Evolutionary conservation across 2,113 vertebrate species (phyloP), one percentile per base, ranked within the genome.

Genomic region (Scomber japonicus): DNA sequence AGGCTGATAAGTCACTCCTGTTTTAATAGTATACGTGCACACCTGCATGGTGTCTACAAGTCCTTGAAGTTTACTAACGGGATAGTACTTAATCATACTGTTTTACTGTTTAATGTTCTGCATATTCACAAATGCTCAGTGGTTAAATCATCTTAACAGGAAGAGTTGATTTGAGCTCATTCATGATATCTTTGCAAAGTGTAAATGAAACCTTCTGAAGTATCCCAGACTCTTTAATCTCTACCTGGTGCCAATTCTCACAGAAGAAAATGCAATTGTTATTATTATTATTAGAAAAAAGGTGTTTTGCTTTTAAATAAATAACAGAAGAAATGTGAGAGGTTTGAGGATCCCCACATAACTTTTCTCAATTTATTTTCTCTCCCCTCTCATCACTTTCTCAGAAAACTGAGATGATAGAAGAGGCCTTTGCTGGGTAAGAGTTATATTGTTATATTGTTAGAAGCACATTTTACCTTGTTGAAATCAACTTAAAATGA

Each of bases 351-450:
- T 9, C 27, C 0, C 24, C 8, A 53, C 4, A 15, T 31, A 4
- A 78, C 3, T 31, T 62, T 13, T 35, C 81, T 81, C 11, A 71
- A 12, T 35, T 31, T 11, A 9, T 1, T 55, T 60, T 40, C 9
- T 60, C 15, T 48, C 16, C 6, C 2, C 50, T 55, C 5, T 56
- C 2, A 1, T 48, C 55, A 21, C 44, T 46, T 55, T 61, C 21
- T 45, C 88, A 99, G 98, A 99, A 99, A 96, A 99, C 97, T 0
- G 98, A 99, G 88, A 93, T 98, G 62, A 99, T 99, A 75, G 98
- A 99, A 90, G 98, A 99, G 88, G 98, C 97, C 21, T 99, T 99
- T 92, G 96, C 97, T 75, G 98, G 98, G 98, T 99, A 90, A 96
- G 96, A 53, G 31, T 13, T 11, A 6, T 69, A n/a, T 27, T 16